Conservation (phyloP, 2,888 invertebrate genomes). For the Biston betularia region DNA sequence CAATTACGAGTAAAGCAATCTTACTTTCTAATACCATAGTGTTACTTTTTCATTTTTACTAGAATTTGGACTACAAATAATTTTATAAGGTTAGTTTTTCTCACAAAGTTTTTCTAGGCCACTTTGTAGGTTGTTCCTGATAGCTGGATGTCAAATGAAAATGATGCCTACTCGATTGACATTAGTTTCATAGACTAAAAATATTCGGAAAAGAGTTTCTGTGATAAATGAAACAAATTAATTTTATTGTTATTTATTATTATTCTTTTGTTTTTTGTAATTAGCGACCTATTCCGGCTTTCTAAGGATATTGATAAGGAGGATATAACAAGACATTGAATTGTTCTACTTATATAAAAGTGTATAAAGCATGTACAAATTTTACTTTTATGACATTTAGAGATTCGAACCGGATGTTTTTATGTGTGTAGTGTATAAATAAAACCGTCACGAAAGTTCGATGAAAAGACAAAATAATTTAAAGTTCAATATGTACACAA, state of each 20-base stretch:
- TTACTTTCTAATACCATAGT: constrained; percentile 8
- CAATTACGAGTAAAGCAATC: not conserved
- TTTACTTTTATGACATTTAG: too few species aligned
- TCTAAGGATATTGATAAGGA: too few species aligned
- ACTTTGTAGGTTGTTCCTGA: not conserved
- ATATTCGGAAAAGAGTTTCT: not conserved
- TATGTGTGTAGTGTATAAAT: constrained; percentile 33
- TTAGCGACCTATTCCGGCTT: too few species aligned
- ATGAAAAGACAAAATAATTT: constrained; percentile 48
- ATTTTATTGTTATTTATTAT: too few species aligned
- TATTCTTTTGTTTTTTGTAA: too few species aligned
- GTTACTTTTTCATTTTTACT: constrained; percentile 12
- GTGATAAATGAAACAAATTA: not conserved
- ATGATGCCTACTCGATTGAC: not conserved
- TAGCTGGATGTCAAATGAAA: constrained; percentile 1
- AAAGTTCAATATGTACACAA: constrained; percentile 62
- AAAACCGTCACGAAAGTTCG: constrained; percentile 38
- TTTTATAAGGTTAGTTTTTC: constrained; percentile 1
- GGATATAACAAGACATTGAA: too few species aligned
- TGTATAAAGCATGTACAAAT: too few species aligned
- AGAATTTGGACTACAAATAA: constrained; percentile 11
- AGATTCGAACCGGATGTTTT: too few species aligned
- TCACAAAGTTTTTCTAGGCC: not conserved
- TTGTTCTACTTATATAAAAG: too few species aligned
- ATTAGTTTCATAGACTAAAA: not conserved